Base-by-base conservation (phyloP, 2,888 invertebrate genomes). In the Agrenia bidenticulata region DNA sequence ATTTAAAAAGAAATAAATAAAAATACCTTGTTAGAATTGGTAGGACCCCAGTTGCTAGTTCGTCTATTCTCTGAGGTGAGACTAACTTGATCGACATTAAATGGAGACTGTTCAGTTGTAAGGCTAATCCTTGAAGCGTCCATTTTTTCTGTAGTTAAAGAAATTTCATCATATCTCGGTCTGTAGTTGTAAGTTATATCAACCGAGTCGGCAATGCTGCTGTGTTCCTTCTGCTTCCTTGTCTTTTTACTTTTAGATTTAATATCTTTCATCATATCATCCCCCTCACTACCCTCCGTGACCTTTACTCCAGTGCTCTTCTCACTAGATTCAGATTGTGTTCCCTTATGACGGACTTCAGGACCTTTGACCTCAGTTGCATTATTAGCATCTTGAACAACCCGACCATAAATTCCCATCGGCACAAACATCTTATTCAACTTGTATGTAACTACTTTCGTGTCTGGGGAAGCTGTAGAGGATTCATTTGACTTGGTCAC, bases 381-480 rank as follows among this genome's bases (percentile, higher is more conserved):
- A 45, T 41, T 51, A 24, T 54, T 62, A 27, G 67, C 64, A 27
- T 71, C 69, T 5, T 71, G 61, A 1, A 73, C 27, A 26, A 72
- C 72, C 54, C 70, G 68, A 5, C 74, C 72, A 42, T 73, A 74
- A 39, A 74, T 74, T 19, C 74, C 74, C 63, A 74, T 69, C 4
- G 74, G 74, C 11, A 73, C 73, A 27, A 73, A 73, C 73, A 74
- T 70, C 54, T 74, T 74, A 56, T 74, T 72, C 11, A 74, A 60
- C 56, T 72, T 73, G 65, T 69, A 71, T 17, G 72, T 73, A 11
- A 68, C 68, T 4, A 73, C 64, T 21, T 42, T 57, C 0, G 66
- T 66, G 37, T 63, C 61, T 13, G 69, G 63, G 27, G 60, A 62
- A 11, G 63, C 56, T 9, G 67, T 55, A 1, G 74, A 67, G 1